Evolutionary conservation across 2,797 vertebrate species (phyloP).

Genomic region (Columba guinea): DNA sequence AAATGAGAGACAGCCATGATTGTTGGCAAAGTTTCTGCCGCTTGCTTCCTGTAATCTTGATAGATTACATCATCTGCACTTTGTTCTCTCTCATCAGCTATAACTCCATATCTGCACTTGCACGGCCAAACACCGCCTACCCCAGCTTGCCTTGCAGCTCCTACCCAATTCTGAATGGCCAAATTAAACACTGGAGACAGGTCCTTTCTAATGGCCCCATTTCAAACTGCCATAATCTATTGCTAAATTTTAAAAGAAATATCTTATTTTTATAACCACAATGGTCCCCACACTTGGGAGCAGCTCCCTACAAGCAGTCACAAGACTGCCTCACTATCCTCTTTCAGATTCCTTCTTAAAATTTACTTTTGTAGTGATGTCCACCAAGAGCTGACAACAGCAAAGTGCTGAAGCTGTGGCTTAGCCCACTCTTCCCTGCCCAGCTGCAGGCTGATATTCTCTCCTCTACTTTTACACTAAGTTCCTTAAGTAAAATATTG

Average conservation of each 20-base stretch:
- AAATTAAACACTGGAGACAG: not conserved
- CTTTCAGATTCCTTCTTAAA: not conserved
- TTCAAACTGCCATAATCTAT: not conserved
- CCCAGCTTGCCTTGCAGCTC: not conserved
- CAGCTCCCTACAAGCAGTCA: not conserved
- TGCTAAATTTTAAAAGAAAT: not conserved
- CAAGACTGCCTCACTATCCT: not conserved
- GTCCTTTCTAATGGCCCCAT: not conserved
- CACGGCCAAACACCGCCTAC: not conserved
- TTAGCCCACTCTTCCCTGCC: not conserved
- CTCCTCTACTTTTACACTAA: not conserved
- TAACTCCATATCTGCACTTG: not conserved
- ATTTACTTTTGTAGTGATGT: not conserved
- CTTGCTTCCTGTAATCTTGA: not conserved
- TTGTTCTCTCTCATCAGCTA: not conserved
- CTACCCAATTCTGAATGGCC: not conserved
- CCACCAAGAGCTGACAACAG: not conserved
- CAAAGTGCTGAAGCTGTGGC: not conserved
- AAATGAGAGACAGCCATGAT: not conserved
- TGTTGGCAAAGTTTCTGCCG: not conserved
- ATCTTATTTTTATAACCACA: accelerated
- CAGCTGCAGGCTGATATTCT: not conserved
- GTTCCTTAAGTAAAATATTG: not conserved
- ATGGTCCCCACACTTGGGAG: not conserved
- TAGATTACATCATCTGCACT: not conserved